phyloP scores from a whole-genome alignment of 2,888 invertebrate species.

The Idaea dimidiata region DNA sequence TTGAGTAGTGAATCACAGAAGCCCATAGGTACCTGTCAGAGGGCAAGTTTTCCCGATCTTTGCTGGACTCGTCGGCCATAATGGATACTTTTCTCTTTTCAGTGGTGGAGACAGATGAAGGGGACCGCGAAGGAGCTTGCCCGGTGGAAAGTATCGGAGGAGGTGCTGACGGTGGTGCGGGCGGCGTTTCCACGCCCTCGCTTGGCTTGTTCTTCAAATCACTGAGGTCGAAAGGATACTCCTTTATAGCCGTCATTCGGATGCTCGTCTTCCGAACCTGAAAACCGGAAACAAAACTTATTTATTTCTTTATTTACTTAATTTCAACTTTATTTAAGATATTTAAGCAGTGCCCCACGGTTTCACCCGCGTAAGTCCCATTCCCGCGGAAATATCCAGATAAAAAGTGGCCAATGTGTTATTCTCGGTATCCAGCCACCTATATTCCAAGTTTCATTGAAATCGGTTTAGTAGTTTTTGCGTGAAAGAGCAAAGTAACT shows the following conservation, averaged over 20 bases:
- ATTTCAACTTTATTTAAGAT: too few relatives aligned
- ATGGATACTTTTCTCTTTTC: conserved; percentile 84
- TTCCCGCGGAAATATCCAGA: too few relatives aligned
- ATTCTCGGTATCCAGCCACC: too few relatives aligned
- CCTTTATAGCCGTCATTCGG: conserved; percentile 78
- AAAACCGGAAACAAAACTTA: conserved; percentile 25
- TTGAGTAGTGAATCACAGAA: too few relatives aligned
- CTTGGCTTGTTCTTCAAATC: conserved; percentile 58
- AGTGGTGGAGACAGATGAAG: conserved; percentile 37
- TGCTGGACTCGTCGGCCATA: conserved; percentile 78
- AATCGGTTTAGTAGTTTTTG: too few relatives aligned
- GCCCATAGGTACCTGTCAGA: conserved; percentile 80
- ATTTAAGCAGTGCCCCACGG: too few relatives aligned
- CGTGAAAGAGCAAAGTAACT: too few relatives aligned
- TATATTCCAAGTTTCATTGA: too few relatives aligned
- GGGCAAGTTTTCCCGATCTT: conserved; percentile 83
- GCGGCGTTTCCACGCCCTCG: conserved; percentile 31
- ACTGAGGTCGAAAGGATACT: conserved; percentile 76
- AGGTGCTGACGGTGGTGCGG: conserved; percentile 3
- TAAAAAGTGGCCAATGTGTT: too few relatives aligned
- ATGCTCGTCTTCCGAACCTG: conserved; percentile 76
- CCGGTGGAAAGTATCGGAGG: conserved; percentile 13
- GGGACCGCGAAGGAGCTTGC: conserved; percentile 19
- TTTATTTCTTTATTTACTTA: background rate
- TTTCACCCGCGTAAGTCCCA: too few relatives aligned